Percentiles rank a stretch among this genome's conserved stretches.
Conservation (phyloP, 2,797 vertebrate species). For the Podargus strigoides region DNA sequence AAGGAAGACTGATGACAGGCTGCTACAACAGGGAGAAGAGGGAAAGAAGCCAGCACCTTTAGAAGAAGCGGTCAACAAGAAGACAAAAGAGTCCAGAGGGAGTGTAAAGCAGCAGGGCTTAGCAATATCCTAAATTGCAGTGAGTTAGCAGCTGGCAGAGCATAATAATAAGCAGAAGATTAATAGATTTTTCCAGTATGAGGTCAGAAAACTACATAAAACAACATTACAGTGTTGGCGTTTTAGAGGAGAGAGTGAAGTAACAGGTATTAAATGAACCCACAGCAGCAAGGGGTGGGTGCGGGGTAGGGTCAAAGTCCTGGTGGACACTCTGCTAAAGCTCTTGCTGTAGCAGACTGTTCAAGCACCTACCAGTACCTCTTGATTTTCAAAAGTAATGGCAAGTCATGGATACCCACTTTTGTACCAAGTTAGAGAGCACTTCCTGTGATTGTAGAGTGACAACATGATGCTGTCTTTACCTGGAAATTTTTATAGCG, state of each 20-base stretch:
- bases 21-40: not conserved
- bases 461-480: not conserved
- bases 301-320: not conserved
- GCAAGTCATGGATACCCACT: not conserved
- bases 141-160: conserved; percentile 4
- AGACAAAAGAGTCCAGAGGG: conserved; percentile 18
- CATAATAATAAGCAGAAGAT: conserved; percentile 32
- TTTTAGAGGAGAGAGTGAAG: not conserved
- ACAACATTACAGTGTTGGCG: not conserved
- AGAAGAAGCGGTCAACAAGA: not conserved
- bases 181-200: conserved; percentile 47
- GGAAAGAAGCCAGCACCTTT: conserved; percentile 7
- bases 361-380: not conserved
- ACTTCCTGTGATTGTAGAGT: not conserved
- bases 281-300: not conserved
- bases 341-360: not conserved
- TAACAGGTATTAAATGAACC: not conserved
- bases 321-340: not conserved
- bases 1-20: not conserved
- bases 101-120: not conserved
- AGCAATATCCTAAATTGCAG: conserved; percentile 36
- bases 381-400: not conserved
- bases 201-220: conserved; percentile 40
- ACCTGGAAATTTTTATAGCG: not conserved
- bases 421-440: not conserved